Base-by-base conservation (phyloP, 2,113 vertebrate species). In the Mystacornis crossleyi region DNA sequence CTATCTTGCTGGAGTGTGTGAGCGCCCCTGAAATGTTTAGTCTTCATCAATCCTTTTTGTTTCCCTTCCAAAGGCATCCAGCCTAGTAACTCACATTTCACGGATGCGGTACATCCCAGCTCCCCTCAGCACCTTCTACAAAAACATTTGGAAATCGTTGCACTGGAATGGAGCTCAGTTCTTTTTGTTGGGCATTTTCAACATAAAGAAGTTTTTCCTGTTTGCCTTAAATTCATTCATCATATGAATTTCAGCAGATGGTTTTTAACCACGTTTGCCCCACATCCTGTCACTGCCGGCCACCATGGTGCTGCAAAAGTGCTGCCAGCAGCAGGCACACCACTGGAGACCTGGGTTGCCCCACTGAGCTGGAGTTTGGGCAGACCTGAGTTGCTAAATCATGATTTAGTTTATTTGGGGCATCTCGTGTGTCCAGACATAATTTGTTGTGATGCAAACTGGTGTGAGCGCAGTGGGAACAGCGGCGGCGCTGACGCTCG, bases 401-500 rank as follows among this genome's bases (percentile, higher is more conserved):
- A 15, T 10, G 10, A 25, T 81, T 78, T 60, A 47, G 33, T n/a
- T 42, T 47, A 3, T 29, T 15, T 51, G 57, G 51, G 26, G 15
- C 2, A 4, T 60, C 65, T 53, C n/a, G 28, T 7, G 36, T 4
- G 2, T 34, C 53, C 72, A 40, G 72, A 13, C 4, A 1, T 24
- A 18, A 45, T n/a, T 62, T 34, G 31, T 34, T 83, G 64, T 40
- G 83, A 38, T 53, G 58, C 5, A 5, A 43, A 43, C 16, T 4
- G 78, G 21, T 36, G 26, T 0, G 33, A 79, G 72, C 23, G 17
- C 60, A 9, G 69, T 4, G 24, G 75, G 89, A 65, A 15, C 0
- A 0, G 57, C 0, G 0, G 47, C 53, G 4, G 21, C 0, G 0
- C 48, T 51, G 72, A 18, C 0, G 0, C 33, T 53, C 20, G 3